Base-by-base conservation (phyloP, 2,888 invertebrate species). In the Drosophila seclusa region DNA sequence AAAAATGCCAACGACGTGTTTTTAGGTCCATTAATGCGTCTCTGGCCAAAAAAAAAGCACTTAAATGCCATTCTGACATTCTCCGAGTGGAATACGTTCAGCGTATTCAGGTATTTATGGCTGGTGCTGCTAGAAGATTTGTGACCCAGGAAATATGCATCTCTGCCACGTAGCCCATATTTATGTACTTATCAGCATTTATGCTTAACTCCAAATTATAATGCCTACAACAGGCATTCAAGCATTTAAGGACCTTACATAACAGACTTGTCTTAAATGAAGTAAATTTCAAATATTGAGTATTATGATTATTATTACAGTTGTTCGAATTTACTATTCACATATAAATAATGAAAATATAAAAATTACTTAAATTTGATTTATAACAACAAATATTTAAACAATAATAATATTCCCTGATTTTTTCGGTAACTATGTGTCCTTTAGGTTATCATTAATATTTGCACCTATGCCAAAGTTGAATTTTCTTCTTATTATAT, bases 1-100 rank as follows among this genome's bases (percentile, higher is more conserved):
- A 42, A 62, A 62, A 61, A 87, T 87, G 83, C 80, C 76, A 80
- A 74, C 83, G 87, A 89, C 83, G 87, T 87, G 86, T 83, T 87
- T 24, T 84, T 65, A 79, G 83, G 80, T 87, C 76, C 87, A 87
- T 87, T 87, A 85, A 84, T 57, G 78, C 67, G 83, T 38, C 83
- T 73, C 71, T 36, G 52, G 67, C 78, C 65, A 42, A 49, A 68
- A 49, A 68, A 66, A 42, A 40, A 40, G 61, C 77, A 80, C 65
- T 76, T 71, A 63, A 77, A 80, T 66, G 67, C 67, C 65, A 36
- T 55, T 38, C 61, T 58, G 59, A 62, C 74, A 71, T 68, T 57
- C 59, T 52, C 27, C 6, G 18, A 50, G 10, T 45, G n/a, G 45
- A 45, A 45, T 45, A 55, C 27, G n/a, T 7, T 38, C n/a, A 45